Evolutionary conservation across 2,113 vertebrate species (phyloP).

Genomic region (Centropristis striata): DNA sequence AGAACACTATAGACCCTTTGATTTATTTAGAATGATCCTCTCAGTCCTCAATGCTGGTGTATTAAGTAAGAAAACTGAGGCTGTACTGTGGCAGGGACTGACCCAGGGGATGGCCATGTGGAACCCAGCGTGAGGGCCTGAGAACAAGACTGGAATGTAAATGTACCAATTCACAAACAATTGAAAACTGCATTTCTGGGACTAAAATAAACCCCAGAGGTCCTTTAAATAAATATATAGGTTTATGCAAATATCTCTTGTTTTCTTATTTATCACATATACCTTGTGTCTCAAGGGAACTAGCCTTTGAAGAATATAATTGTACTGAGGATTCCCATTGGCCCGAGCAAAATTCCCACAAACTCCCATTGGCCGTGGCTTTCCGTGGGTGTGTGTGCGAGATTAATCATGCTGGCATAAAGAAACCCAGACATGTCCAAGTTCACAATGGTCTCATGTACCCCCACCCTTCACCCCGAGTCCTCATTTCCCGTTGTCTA

Average conservation of each 20-base stretch:
- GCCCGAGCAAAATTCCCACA: constrained; percentile 78
- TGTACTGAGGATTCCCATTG: constrained; percentile 52
- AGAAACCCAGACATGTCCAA: constrained; percentile 75
- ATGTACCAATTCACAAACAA: constrained; percentile 52
- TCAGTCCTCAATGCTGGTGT: background rate
- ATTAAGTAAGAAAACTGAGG: constrained; percentile 30
- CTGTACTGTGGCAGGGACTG: constrained; percentile 27
- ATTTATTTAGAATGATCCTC: no score
- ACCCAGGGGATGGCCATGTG: constrained; percentile 47
- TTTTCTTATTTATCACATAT: constrained; percentile 73
- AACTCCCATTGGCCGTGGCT: constrained; percentile 60
- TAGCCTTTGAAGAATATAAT: constrained; percentile 56
- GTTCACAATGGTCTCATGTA: constrained; percentile 76
- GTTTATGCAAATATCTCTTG: constrained; percentile 59
- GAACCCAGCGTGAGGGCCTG: constrained; percentile 73
- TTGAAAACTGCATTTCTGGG: constrained; percentile 40
- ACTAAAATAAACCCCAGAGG: constrained; percentile 67
- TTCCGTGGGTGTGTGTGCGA: constrained; percentile 26
- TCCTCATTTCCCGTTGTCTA: constrained; percentile 80
- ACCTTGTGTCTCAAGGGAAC: constrained; percentile 68
- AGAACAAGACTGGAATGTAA: constrained; percentile 83
- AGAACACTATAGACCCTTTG: no score
- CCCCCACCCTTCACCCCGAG: constrained; percentile 41
- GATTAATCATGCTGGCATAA: constrained; percentile 73
- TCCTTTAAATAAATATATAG: constrained; percentile 73